These are phyloP conservation scores for Sciurus carolinensis DNA, from an alignment of 2,797 vertebrate genomes.

Conservation along the genomic window DNA sequence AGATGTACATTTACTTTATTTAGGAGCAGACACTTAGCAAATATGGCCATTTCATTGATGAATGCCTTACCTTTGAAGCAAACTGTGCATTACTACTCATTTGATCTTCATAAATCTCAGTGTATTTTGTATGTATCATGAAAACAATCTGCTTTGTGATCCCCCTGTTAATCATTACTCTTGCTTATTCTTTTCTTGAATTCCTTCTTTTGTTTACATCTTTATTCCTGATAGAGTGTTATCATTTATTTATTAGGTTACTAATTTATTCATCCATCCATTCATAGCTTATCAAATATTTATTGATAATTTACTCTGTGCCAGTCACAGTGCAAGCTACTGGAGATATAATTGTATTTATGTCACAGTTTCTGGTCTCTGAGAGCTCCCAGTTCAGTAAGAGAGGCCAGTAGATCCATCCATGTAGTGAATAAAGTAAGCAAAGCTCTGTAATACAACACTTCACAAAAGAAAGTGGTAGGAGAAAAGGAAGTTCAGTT, in stretches of 20 bases:
- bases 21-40: not conserved
- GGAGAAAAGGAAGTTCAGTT: not conserved
- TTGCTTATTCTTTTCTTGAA: not conserved
- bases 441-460: not conserved
- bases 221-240: not conserved
- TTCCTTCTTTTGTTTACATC: slow-evolving; percentile 31
- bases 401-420: not conserved
- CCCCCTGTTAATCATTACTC: not conserved
- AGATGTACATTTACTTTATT: slow-evolving; percentile 43
- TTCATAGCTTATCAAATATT: slow-evolving; percentile 58
- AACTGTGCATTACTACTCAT: not conserved
- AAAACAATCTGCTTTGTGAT: not conserved
- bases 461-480: not conserved
- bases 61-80: not conserved
- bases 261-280: not conserved
- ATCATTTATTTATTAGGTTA: slow-evolving; percentile 1
- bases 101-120: not conserved
- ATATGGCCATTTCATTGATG: not conserved
- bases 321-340: not conserved
- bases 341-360: not conserved
- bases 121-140: not conserved
- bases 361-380: not conserved
- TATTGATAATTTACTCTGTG: not conserved
- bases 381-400: not conserved
- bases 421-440: not conserved